phyloP scores from a whole-genome alignment of 1,140 invertebrate species.

The Yoshiicerus persimilis region DNA sequence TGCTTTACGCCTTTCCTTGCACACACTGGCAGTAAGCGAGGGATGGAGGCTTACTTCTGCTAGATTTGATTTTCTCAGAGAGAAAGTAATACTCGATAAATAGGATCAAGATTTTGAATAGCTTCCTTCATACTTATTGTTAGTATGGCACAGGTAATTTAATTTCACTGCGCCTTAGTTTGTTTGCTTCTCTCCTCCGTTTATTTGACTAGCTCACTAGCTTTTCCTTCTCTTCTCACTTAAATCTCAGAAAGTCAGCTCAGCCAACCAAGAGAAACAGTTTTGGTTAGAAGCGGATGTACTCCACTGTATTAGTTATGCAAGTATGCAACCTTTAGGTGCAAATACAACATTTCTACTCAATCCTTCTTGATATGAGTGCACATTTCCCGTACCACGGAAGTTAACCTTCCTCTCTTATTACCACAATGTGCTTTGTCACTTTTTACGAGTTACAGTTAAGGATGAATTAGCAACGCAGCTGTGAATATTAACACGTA shows the following conservation, averaged over 20 bases:
- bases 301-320: too few species aligned
- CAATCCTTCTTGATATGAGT: too few species aligned
- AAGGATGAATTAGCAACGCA: too few species aligned
- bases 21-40: not conserved
- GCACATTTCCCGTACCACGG: too few species aligned
- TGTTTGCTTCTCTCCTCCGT: not conserved
- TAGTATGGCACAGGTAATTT: not conserved
- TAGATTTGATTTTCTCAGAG: not conserved
- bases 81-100: not conserved
- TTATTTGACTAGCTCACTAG: not conserved
- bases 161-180: conserved; percentile 9
- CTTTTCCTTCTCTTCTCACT: not conserved
- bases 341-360: too few species aligned
- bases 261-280: not conserved
- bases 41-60: not conserved
- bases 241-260: not conserved
- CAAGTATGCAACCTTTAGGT: too few species aligned
- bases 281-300: too few species aligned
- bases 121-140: not conserved
- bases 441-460: too few species aligned
- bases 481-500: too few species aligned
- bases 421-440: too few species aligned
- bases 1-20: not conserved
- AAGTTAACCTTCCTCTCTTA: too few species aligned
- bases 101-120: conserved; percentile 12